Conservation (phyloP, 1,140 invertebrate genomes). For the Achroia grisella region DNA sequence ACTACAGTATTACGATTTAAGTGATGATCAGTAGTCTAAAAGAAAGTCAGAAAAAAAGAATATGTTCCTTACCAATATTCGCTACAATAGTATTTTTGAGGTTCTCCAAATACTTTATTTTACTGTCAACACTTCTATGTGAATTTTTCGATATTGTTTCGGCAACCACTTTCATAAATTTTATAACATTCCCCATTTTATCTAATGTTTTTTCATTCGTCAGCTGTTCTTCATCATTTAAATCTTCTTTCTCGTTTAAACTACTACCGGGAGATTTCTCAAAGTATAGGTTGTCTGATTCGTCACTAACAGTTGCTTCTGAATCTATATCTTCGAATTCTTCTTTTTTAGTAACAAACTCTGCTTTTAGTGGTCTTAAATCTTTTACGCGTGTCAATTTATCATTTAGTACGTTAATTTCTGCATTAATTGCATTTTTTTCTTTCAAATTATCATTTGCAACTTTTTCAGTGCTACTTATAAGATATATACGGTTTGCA, state of each 20-base stretch:
- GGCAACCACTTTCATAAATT: conserved; percentile 71
- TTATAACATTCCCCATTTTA: conserved; percentile 45
- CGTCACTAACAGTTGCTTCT: too few species aligned
- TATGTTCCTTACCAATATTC: conserved; percentile 72
- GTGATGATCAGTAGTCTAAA: too few species aligned
- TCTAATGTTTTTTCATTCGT: conserved; percentile 15
- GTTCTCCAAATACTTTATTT: conserved; percentile 73
- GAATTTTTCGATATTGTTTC: conserved; percentile 72
- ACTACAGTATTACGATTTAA: too few species aligned
- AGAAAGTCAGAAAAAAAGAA: too few species aligned
- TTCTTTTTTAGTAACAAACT: neutral
- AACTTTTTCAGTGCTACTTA: too few species aligned
- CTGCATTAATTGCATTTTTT: too few species aligned
- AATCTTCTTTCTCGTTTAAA: too few species aligned
- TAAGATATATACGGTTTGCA: too few species aligned
- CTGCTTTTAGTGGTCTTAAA: neutral
- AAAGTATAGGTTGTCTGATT: neutral
- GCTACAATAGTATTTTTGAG: conserved; percentile 73
- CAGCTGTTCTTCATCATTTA: neutral
- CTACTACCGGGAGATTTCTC: too few species aligned
- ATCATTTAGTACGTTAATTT: too few species aligned
- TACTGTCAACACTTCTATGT: conserved; percentile 68
- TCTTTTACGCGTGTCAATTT: too few species aligned
- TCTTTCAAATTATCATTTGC: too few species aligned
- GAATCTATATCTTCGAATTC: neutral